phyloP scores from a whole-genome alignment of 2,113 vertebrate species.

The Haliaeetus leucogaster region DNA sequence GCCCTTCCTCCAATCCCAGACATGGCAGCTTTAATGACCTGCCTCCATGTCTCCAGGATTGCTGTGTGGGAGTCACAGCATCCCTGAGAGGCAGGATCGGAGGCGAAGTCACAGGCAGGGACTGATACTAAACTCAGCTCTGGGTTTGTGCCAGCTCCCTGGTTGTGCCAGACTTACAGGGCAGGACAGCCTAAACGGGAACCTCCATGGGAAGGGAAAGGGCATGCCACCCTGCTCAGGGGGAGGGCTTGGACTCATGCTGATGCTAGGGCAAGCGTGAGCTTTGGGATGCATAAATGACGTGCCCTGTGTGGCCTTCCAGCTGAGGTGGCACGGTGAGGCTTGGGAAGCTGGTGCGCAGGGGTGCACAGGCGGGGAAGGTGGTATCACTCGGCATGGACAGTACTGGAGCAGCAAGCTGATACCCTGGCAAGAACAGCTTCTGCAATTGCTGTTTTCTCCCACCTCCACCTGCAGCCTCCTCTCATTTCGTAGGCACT shows the following conservation, averaged over 20 bases:
- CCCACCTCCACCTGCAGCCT: not conserved
- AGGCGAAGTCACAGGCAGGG: not conserved
- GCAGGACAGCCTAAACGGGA: not conserved
- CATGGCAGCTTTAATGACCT: not conserved
- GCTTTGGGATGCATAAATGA: not conserved
- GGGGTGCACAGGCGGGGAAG: not conserved
- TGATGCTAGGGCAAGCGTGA: not conserved
- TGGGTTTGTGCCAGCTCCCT: not conserved
- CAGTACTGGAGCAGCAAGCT: not conserved
- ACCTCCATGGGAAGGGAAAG: not conserved
- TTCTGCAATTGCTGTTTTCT: not conserved
- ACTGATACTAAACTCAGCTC: not conserved
- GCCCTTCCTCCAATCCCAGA: not conserved
- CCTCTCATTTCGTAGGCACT: not conserved
- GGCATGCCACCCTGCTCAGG: not conserved
- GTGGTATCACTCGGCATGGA: not conserved
- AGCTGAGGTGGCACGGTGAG: not conserved
- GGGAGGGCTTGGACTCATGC: not conserved
- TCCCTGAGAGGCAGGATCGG: not conserved
- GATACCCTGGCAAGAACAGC: not conserved
- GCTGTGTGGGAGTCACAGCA: not conserved
- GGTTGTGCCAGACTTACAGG: not conserved
- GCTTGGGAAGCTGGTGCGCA: not conserved
- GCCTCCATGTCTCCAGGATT: not conserved
- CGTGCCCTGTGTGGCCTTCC: not conserved